Conservation (phyloP, 2,888 invertebrate genomes). For the Eristalis arbustorum region DNA sequence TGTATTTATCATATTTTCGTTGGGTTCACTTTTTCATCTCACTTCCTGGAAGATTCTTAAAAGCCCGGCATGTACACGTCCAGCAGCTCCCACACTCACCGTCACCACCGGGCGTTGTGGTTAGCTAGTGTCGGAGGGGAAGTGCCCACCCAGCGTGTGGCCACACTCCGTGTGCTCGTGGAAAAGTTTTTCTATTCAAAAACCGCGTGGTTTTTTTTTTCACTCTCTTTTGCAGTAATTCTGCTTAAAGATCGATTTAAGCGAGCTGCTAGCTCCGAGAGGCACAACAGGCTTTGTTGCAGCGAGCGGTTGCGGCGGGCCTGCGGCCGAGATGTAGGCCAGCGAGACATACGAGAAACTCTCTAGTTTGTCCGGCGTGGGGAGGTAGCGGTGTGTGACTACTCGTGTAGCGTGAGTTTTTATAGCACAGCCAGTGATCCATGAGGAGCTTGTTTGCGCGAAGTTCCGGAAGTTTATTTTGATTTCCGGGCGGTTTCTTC, state of each 20-base stretch:
- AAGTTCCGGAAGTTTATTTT: constrained; percentile 54
- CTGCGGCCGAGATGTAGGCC: neutral
- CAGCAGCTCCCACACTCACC: neutral
- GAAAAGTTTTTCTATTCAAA: neutral
- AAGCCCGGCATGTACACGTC: neutral
- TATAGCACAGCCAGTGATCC: constrained; percentile 47
- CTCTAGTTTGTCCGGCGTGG: neutral
- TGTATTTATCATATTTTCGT: constrained; percentile 50
- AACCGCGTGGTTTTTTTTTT: neutral
- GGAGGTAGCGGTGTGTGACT: too few species aligned
- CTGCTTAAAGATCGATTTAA: constrained; percentile 35
- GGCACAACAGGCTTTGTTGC: constrained; percentile 22
- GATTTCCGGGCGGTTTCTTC: constrained; percentile 46
- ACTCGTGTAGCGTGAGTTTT: constrained; percentile 32
- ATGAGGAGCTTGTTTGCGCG: constrained; percentile 37
- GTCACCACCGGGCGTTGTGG: neutral
- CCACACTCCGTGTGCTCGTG: neutral
- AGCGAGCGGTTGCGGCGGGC: neutral
- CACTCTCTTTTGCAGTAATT: constrained; percentile 13
- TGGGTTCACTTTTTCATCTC: constrained; percentile 14
- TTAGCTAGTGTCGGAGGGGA: constrained; percentile 6
- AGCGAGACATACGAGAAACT: neutral
- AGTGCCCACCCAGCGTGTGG: neutral
- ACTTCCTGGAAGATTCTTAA: neutral
- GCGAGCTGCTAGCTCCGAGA: neutral